Percentiles rank a stretch among this genome's conserved stretches.
Evolutionary conservation across 2,888 invertebrate species (phyloP).

Genomic region (Cephus pygmeus): DNA sequence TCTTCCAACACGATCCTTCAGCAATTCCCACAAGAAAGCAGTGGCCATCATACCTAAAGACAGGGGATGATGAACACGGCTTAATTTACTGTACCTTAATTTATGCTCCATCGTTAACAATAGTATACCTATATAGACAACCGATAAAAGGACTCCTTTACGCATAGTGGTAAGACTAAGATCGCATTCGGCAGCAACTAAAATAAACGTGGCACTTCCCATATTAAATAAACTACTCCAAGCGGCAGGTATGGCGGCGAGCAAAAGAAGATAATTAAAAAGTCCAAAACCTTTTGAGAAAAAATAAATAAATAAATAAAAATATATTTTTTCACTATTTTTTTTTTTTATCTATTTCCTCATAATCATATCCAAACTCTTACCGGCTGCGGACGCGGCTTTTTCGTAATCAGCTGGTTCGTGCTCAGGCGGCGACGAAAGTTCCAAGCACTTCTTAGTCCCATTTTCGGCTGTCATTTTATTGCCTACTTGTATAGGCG

Average conservation of each 20-base stretch:
- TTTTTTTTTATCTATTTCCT: no score
- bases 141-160: constrained; percentile 78
- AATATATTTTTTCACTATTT: no score
- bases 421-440: background rate
- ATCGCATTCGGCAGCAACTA: constrained; percentile 82
- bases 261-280: constrained; percentile 74
- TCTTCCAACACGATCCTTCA: constrained; percentile 79
- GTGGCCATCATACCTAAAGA: constrained; percentile 79
- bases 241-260: constrained; percentile 72
- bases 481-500: no score
- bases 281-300: constrained; percentile 70
- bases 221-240: constrained; percentile 79
- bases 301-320: background rate
- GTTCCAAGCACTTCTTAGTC: no score
- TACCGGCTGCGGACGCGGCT: constrained; percentile 75
- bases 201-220: constrained; percentile 78
- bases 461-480: no score
- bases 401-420: constrained; percentile 74
- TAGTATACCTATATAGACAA: constrained; percentile 76
- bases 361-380: constrained; percentile 15
- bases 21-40: constrained; percentile 81
- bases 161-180: constrained; percentile 74
- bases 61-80: background rate
- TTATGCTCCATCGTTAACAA: no score
- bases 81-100: background rate